phyloP scores from a whole-genome alignment of 1,140 invertebrate genomes.

The Ostrea edulis region DNA sequence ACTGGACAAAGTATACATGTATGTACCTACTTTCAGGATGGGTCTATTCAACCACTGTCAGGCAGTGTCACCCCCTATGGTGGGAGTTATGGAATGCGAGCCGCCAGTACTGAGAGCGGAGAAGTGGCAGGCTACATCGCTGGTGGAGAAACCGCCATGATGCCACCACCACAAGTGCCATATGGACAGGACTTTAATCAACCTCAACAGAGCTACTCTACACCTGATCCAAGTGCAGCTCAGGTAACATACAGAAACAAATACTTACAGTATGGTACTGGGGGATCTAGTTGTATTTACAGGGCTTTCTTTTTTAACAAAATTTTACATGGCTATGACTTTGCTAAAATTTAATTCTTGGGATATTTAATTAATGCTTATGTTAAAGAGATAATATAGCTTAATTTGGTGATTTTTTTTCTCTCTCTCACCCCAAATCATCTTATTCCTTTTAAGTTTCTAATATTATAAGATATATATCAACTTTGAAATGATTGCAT shows the following conservation, averaged over 20 bases:
- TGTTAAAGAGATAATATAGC: too few species aligned
- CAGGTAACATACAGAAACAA: slow-evolving; percentile 36
- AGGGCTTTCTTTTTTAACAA: too few species aligned
- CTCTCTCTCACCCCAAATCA: too few species aligned
- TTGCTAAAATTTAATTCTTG: too few species aligned
- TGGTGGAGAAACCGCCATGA: slow-evolving; percentile 43
- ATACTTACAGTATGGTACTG: too few species aligned
- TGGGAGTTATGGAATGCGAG: slow-evolving; percentile 60
- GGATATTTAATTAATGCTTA: too few species aligned
- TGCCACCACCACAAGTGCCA: slow-evolving; percentile 43
- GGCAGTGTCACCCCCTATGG: slow-evolving; percentile 72
- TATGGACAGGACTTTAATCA: slow-evolving; percentile 37
- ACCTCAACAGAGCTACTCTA: slow-evolving; percentile 4
- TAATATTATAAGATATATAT: too few species aligned
- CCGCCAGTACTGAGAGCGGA: slow-evolving; percentile 75
- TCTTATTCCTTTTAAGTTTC: too few species aligned
- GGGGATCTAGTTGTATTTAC: too few species aligned
- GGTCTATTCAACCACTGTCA: slow-evolving; percentile 74
- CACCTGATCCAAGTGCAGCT: slow-evolving; percentile 6
- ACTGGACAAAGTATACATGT: not conserved
- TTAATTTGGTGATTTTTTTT: too few species aligned
- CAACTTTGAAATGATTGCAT: too few species aligned
- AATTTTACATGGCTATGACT: too few species aligned
- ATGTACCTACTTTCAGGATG: slow-evolving; percentile 68
- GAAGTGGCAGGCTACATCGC: slow-evolving; percentile 68